A percentile compares a stretch with the other conserved stretches of the same genome.
Evolutionary conservation across 30 jellyfish, hydroid and myxozoan genomes (phyloP).

Genomic region (Hydra vulgaris): DNA sequence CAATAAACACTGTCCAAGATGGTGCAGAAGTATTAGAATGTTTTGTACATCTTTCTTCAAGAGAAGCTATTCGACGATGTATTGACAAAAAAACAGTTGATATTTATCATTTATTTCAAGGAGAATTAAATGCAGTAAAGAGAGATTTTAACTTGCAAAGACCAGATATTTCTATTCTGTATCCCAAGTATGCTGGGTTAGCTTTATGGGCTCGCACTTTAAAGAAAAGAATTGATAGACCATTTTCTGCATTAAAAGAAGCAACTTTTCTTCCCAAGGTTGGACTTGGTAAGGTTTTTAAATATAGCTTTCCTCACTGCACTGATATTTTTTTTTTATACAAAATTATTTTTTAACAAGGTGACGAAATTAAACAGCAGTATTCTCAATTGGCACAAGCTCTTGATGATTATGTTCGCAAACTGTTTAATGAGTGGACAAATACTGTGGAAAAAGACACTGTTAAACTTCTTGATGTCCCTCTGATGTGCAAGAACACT

Average conservation of each 20-base stretch:
- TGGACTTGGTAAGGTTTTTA: slow-evolving; percentile 38
- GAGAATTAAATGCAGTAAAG: slow-evolving; percentile 83
- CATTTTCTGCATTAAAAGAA: slow-evolving; percentile 40
- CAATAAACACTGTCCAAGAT: slow-evolving; percentile 76
- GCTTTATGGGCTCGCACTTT: slow-evolving; percentile 95
- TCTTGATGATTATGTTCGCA: slow-evolving; percentile 90
- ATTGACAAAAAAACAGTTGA: slow-evolving; percentile 83
- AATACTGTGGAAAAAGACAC: slow-evolving; percentile 92
- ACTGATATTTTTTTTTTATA: neutral
- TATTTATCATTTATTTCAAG: slow-evolving; percentile 60
- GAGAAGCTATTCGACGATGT: slow-evolving; percentile 83
- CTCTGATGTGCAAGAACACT: slow-evolving; percentile 78
- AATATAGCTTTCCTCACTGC: neutral
- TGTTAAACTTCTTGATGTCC: slow-evolving; percentile 60
- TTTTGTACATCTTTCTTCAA: slow-evolving; percentile 71
- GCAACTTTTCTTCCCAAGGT: slow-evolving; percentile 72
- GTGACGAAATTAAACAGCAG: slow-evolving; percentile 85
- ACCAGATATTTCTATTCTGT: slow-evolving; percentile 57
- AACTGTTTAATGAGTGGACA: slow-evolving; percentile 93
- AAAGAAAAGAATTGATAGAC: slow-evolving; percentile 70
- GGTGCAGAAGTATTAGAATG: slow-evolving; percentile 77
- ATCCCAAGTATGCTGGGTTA: slow-evolving; percentile 94
- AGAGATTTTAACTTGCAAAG: slow-evolving; percentile 83
- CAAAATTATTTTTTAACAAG: neutral
- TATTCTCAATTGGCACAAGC: slow-evolving; percentile 95